A percentile compares a stretch with the other conserved stretches of the same genome.
These are phyloP conservation scores for Athene cunicularia DNA, from an alignment of 2,113 vertebrate genomes.

Conservation along the genomic window DNA sequence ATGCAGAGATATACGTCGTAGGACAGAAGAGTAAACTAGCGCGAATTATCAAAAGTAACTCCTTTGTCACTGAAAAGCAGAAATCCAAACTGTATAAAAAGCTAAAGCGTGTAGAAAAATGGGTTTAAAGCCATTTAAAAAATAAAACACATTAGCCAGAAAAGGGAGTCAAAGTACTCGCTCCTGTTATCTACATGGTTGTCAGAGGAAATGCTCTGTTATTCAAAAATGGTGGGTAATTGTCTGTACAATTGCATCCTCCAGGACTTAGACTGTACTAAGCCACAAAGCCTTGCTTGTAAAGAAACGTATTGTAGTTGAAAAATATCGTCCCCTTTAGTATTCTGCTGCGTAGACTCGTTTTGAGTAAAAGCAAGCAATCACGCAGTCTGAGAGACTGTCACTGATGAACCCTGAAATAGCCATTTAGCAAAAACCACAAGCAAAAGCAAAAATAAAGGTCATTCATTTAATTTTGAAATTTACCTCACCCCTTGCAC, in stretches of 20 bases:
- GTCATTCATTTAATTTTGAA: neutral
- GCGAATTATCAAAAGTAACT: neutral
- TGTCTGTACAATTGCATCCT: neutral
- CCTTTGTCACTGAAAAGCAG: neutral
- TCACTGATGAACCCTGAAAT: neutral
- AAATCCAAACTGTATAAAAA: neutral
- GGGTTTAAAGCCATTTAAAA: neutral
- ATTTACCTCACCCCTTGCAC: neutral
- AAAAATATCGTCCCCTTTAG: neutral
- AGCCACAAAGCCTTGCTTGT: neutral
- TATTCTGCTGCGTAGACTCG: neutral
- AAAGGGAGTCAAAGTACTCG: neutral
- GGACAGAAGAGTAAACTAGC: neutral
- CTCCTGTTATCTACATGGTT: neutral
- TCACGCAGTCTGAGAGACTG: neutral
- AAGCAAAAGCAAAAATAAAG: neutral
- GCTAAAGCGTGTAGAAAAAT: neutral
- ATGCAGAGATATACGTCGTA: accelerated
- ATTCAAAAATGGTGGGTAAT: neutral
- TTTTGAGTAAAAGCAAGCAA: neutral
- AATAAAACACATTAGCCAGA: neutral
- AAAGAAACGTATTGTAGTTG: neutral
- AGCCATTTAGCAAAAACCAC: conserved; percentile 2
- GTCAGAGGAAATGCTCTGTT: neutral
- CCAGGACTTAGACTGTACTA: neutral